Evolutionary conservation across 1,140 invertebrate genomes (phyloP).

Genomic region (Cydia pomonella): DNA sequence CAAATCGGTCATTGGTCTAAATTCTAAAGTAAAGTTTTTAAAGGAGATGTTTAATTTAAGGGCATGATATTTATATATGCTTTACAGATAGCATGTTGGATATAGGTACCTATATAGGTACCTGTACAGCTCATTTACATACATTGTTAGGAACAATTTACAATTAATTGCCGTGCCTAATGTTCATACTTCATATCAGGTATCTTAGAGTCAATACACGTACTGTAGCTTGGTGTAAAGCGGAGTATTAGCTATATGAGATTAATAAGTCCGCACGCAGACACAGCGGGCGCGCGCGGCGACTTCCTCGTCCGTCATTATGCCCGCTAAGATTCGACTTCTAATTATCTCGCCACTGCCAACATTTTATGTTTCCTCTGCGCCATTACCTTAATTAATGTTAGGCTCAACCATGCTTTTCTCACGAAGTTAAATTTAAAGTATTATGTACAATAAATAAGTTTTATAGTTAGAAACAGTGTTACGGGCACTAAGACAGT

Average conservation of each 20-base stretch:
- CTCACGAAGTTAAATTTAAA: slow-evolving; percentile 57
- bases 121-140: too few relatives aligned
- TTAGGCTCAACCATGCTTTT: slow-evolving; percentile 60
- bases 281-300: background rate
- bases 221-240: too few relatives aligned
- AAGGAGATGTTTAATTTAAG: too few relatives aligned
- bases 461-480: slow-evolving; percentile 11
- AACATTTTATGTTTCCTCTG: slow-evolving; percentile 69
- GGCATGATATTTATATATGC: too few relatives aligned
- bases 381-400: slow-evolving; percentile 73
- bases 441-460: slow-evolving; percentile 2
- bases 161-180: too few relatives aligned
- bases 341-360: slow-evolving; percentile 62
- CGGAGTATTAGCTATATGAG: background rate
- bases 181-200: too few relatives aligned
- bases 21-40: too few relatives aligned
- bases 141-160: too few relatives aligned
- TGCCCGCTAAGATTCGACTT: slow-evolving; percentile 60
- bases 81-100: too few relatives aligned
- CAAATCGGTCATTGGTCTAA: background rate
- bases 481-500: background rate
- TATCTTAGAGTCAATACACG: too few relatives aligned
- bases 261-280: background rate
- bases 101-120: too few relatives aligned
- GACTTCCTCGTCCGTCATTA: slow-evolving; percentile 47